Base-by-base conservation (phyloP, 2,888 invertebrate species). In the Melipona bicolor region DNA sequence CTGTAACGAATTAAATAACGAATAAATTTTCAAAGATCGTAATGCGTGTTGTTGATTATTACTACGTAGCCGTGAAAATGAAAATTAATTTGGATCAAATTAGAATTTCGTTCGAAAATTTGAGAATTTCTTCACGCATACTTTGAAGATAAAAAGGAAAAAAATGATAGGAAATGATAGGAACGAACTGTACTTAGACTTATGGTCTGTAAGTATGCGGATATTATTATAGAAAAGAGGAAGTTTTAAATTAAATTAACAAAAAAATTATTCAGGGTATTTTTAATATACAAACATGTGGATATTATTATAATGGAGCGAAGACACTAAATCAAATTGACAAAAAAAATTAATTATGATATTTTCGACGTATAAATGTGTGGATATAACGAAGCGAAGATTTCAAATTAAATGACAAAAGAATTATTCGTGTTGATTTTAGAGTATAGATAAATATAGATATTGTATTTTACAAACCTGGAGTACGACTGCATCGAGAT, bases 401-500 rank as follows among this genome's bases (percentile, higher is more conserved):
- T 24, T 24, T 24, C 13, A 15, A 59, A 59, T 59, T n/a, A 5
- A n/a, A 56, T 3, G 56, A 36, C 5, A 21, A 36, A 13, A 64
- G 4, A 50, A 52, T 9, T 9, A 6, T 13, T 69, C 32, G 52
- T 15, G 15, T 52, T n/a, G 32, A 19, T 2, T 36, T n/a, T 56
- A 36, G n/a, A 27, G 15, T 67, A 43, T 11, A 15, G 56, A 15
- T n/a, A 32, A n/a, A n/a, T n/a, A 32, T 24, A 17, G 11, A n/a
- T 17, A n/a, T 2, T 32, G 27, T 43, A 43, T 11, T 59, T 70
- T 81, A 92, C 43, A 43, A 43, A 43, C 92, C 90, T 85, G 91
- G 87, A 50, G 89, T 91, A 9, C 87, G 87, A 52, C 85, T 90
- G 54, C 89, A 86, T 24, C 90, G 87, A 21, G 91, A 89, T 59